Base-by-base conservation (phyloP, 2,888 invertebrate species). In the Drosophila tanythrix region DNA sequence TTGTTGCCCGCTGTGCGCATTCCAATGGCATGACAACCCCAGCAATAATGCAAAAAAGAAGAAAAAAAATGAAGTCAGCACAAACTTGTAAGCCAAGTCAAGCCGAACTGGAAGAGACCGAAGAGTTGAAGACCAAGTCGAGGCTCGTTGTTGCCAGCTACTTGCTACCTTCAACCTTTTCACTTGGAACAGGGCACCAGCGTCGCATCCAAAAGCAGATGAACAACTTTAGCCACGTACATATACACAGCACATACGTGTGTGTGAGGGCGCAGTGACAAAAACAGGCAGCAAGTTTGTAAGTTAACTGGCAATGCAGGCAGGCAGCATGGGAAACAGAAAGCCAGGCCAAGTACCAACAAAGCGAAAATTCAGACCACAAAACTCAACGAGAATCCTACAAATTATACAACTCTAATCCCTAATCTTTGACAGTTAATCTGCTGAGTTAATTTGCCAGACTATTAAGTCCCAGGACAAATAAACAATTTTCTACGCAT, bases 11-110 rank as follows among this genome's bases (percentile, higher is more conserved):
- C 61, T 66, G 67, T 77, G 77, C 78, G 77, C 88, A 91, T 91
- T 91, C 91, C 91, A 81, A 79, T 61, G 68, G 67, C 90, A 91
- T 91, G 91, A 91, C 91, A 85, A 79, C 79, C 80, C 79, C 82
- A 76, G 68, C 60, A 64, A 70, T 58, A 75, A 74, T 72, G 70
- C 74, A 75, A 36, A 76, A 40, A 36, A n/a, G 8, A 46, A 46
- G 4, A 58, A 40, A 10, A 36, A 21, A 43, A 46, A 15, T 58
- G 48, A 74, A 64, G 67, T 70, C 55, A 40, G 71, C 72, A 73
- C 15, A 79, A 81, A 81, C 78, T 77, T 80, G 76, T 70, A 74
- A 82, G 73, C 77, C 77, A 74, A 79, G 59, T 66, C 70, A 78
- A 78, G 69, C 72, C 57, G 71, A 76, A 79, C 46, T 46, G 46